phyloP scores from a whole-genome alignment of 2,113 vertebrate genomes.

The Eolophus roseicapilla region DNA sequence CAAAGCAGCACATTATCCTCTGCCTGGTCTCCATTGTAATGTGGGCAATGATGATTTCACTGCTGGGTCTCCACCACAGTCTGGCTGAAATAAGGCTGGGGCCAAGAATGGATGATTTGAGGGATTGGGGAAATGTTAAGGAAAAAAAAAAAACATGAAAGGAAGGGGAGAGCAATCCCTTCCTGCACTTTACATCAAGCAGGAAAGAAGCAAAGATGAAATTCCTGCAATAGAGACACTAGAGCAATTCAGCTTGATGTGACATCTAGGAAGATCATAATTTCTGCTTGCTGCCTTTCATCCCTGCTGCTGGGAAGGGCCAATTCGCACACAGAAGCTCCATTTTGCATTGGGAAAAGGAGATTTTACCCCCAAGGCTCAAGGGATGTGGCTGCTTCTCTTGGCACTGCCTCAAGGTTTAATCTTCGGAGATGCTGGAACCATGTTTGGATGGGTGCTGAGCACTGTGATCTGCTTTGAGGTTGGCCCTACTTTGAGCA shows the following conservation, averaged over 20 bases:
- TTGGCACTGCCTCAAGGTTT: neutral
- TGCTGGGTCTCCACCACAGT: neutral
- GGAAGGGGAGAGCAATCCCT: neutral
- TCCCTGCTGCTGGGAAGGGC: neutral
- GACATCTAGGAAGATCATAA: neutral
- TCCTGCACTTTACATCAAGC: neutral
- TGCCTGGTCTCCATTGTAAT: neutral
- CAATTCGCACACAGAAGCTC: neutral
- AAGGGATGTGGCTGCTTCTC: neutral
- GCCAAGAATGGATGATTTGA: neutral
- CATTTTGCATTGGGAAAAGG: neutral
- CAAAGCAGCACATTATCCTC: neutral
- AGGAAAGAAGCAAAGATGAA: neutral
- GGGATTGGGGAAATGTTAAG: neutral
- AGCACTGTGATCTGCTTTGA: neutral
- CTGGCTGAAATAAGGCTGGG: neutral
- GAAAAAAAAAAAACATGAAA: neutral
- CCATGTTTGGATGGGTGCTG: rapidly evolving
- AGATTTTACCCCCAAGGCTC: neutral
- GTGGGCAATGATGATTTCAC: neutral
- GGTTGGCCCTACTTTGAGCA: neutral
- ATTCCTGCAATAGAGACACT: neutral
- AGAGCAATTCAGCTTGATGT: neutral
- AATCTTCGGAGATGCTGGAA: neutral
- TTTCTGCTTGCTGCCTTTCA: neutral